Percentiles rank a stretch among this genome's conserved stretches.
These are phyloP conservation scores for Ivindomyrus marchei DNA, from an alignment of 2,113 vertebrate species.

Conservation along the genomic window DNA sequence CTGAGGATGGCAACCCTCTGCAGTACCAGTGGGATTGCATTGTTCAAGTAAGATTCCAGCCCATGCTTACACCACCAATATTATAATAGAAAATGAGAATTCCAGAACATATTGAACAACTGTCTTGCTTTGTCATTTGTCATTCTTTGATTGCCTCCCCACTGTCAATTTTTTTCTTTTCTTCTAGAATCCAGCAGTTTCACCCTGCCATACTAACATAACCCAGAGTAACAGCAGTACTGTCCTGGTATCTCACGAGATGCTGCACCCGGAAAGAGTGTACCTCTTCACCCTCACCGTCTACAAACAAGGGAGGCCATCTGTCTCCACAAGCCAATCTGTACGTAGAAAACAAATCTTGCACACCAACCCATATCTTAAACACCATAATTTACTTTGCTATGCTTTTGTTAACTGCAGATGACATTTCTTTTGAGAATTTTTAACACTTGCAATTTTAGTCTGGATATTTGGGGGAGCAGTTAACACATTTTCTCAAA, in stretches of 20 bases:
- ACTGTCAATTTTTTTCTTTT: constrained; percentile 1
- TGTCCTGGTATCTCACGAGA: constrained; percentile 35
- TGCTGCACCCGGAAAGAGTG: constrained; percentile 35
- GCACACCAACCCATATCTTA: not conserved
- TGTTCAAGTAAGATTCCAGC: constrained; percentile 41
- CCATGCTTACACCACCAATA: not conserved
- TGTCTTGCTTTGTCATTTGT: not conserved
- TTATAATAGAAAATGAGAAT: not conserved
- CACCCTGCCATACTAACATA: constrained; percentile 8
- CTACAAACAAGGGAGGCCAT: constrained; percentile 44
- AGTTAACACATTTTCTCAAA: not conserved
- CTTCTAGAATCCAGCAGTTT: constrained; percentile 41
- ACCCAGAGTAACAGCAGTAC: constrained; percentile 29
- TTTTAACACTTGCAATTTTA: not conserved
- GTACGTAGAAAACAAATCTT: constrained; percentile 45
- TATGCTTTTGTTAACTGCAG: not conserved
- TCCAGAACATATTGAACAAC: not conserved
- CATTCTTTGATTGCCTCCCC: not conserved
- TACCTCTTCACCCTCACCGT: constrained; percentile 59
- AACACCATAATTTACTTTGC: not conserved
- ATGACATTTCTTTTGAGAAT: not conserved
- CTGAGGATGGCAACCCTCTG: constrained; percentile 39
- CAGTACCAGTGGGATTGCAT: constrained; percentile 53
- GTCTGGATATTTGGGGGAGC: not conserved
- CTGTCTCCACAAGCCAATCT: constrained; percentile 49